These are phyloP conservation scores for Leptonema lineaticorne DNA, from an alignment of 1,140 invertebrate species.

Conservation along the genomic window DNA sequence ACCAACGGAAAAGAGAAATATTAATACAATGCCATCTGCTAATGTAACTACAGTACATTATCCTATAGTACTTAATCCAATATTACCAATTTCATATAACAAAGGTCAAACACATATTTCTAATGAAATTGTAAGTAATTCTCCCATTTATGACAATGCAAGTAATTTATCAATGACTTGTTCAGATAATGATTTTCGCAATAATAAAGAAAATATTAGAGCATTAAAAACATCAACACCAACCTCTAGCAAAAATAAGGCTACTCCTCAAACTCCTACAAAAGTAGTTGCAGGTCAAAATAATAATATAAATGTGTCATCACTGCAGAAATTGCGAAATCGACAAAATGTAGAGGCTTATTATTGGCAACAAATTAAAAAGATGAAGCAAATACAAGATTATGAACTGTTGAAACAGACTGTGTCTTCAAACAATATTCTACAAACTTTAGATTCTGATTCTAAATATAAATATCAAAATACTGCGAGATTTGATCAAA, in stretches of 20 bases:
- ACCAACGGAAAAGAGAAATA: neutral
- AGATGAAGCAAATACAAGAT: constrained; percentile 59
- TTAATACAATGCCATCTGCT: neutral
- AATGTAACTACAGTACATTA: constrained; percentile 13
- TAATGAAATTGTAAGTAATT: neutral
- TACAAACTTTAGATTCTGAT: neutral
- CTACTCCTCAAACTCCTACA: neutral
- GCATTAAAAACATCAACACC: constrained; percentile 16
- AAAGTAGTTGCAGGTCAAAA: neutral
- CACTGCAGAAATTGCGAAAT: constrained; percentile 45
- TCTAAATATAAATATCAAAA: neutral
- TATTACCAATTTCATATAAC: neutral
- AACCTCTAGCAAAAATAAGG: neutral
- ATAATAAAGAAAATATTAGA: neutral
- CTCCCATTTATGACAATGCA: neutral
- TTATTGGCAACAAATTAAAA: constrained; percentile 62
- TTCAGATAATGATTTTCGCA: neutral
- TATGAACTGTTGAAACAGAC: constrained; percentile 52
- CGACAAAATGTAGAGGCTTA: constrained; percentile 60
- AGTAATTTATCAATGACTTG: neutral
- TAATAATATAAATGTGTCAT: neutral
- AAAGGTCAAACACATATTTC: neutral
- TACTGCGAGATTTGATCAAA: neutral
- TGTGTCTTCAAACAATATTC: constrained; percentile 35
- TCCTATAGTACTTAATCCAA: constrained; percentile 4